A percentile compares a stretch with the other conserved stretches of the same genome.
These are phyloP conservation scores for Aplysia californica DNA, from an alignment of 1,140 invertebrate species.

Conservation along the genomic window DNA sequence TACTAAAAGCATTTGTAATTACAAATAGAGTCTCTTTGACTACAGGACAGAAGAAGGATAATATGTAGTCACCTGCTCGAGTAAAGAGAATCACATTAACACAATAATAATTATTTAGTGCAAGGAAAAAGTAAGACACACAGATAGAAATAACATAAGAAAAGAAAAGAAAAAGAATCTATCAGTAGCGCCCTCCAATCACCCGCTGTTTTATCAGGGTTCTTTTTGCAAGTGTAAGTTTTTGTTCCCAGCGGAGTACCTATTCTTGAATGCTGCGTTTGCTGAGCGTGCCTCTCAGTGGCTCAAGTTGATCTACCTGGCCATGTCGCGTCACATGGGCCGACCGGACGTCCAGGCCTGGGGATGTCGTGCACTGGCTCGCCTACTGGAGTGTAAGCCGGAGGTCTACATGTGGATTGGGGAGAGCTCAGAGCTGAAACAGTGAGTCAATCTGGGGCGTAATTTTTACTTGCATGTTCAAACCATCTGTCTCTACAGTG, in stretches of 20 bases:
- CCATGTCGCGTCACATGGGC: conserved; percentile 37
- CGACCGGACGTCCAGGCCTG: conserved; percentile 34
- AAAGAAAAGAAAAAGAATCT: too few species aligned
- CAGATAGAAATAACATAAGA: too few species aligned
- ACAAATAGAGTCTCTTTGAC: background rate
- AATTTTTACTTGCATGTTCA: background rate
- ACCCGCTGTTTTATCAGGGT: too few species aligned
- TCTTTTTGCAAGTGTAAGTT: too few species aligned
- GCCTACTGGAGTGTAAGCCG: conserved; percentile 35
- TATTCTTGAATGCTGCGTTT: conserved; percentile 11
- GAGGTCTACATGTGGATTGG: conserved; percentile 40
- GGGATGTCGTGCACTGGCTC: conserved; percentile 23
- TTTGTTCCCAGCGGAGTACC: conserved; percentile 30
- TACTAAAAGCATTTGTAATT: background rate
- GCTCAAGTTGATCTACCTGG: conserved; percentile 39
- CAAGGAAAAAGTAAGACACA: too few species aligned
- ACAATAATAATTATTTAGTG: too few species aligned
- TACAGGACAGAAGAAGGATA: too few species aligned
- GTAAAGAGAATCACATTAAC: too few species aligned
- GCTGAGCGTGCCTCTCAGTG: conserved; percentile 33
- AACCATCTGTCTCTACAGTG: too few species aligned
- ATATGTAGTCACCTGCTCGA: too few species aligned
- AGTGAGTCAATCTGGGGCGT: conserved; percentile 25
- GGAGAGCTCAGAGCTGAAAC: conserved; percentile 36
- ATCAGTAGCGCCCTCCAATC: too few species aligned